A percentile compares a stretch with the other conserved stretches of the same genome.
phyloP scores from a whole-genome alignment of 1,140 invertebrate species.

The Palaemon carinicauda region DNA sequence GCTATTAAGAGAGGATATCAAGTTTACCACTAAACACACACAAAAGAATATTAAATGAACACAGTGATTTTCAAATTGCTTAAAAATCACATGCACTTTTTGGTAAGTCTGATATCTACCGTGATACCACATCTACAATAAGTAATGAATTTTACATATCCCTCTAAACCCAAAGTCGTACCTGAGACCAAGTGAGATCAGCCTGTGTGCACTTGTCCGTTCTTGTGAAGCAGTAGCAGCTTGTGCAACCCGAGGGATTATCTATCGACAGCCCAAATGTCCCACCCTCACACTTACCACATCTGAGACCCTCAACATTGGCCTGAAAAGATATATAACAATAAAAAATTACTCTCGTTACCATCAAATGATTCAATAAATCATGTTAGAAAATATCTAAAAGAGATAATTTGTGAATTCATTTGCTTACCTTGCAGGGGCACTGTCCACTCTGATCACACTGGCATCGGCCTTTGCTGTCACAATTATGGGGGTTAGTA shows the following conservation, averaged over 20 bases:
- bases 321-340: slow-evolving; percentile 66
- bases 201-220: slow-evolving; percentile 80
- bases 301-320: slow-evolving; percentile 82
- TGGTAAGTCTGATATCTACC: not conserved
- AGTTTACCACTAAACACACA: too few relatives aligned
- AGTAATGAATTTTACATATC: not conserved
- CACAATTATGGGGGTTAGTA: slow-evolving; percentile 70
- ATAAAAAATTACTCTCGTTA: not conserved
- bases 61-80: too few relatives aligned
- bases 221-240: slow-evolving; percentile 89
- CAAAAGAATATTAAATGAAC: too few relatives aligned
- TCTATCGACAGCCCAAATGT: slow-evolving; percentile 79
- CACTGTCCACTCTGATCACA: slow-evolving; percentile 84
- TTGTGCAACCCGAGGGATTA: slow-evolving; percentile 82
- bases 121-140: not conserved
- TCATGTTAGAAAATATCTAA: not conserved
- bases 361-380: not conserved
- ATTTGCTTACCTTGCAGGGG: slow-evolving; percentile 77
- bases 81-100: too few relatives aligned
- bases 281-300: slow-evolving; percentile 82
- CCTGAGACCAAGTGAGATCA: slow-evolving; percentile 78
- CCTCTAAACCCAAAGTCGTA: slow-evolving; percentile 56
- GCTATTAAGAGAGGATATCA: too few relatives aligned
- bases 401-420: not conserved
- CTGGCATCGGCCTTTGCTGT: slow-evolving; percentile 67